A percentile compares a stretch with the other conserved stretches of the same genome.
phyloP scores from a whole-genome alignment of 2,113 vertebrate species.

The Himantopus leucocephalus region DNA sequence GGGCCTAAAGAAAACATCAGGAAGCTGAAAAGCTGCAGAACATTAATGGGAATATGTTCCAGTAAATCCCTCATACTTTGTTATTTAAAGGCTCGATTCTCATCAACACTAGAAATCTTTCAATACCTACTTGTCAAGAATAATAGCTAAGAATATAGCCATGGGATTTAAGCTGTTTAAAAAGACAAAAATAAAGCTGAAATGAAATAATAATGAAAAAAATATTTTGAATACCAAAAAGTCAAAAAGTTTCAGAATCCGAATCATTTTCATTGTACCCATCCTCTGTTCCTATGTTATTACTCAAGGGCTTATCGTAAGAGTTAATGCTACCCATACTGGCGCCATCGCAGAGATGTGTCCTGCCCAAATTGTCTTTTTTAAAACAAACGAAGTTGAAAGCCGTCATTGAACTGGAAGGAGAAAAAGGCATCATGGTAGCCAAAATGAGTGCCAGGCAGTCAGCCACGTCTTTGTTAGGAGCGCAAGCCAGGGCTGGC shows the following conservation, averaged over 20 bases:
- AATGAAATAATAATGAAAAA: not conserved
- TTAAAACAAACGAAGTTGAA: slow-evolving; percentile 91
- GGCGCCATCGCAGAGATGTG: slow-evolving; percentile 80
- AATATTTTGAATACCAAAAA: not conserved
- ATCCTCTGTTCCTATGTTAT: slow-evolving; percentile 74
- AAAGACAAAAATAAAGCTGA: not conserved
- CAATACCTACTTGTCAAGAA: not conserved
- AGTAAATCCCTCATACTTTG: slow-evolving; percentile 10
- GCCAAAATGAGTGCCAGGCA: slow-evolving; percentile 99
- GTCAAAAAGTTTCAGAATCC: slow-evolving; percentile 93
- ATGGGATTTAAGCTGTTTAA: slow-evolving; percentile 40
- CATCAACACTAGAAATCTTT: not conserved
- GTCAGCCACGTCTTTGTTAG: slow-evolving; percentile 97
- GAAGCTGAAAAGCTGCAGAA: slow-evolving; percentile 43
- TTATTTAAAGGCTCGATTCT: slow-evolving; percentile 9
- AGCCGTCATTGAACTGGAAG: slow-evolving; percentile 91
- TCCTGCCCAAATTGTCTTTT: slow-evolving; percentile 81
- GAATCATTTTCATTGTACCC: slow-evolving; percentile 91
- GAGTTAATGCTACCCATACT: slow-evolving; percentile 76
- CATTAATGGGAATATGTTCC: not conserved
- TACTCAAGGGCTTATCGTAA: slow-evolving; percentile 73
- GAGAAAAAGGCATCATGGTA: slow-evolving; percentile 99
- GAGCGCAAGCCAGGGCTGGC: slow-evolving; percentile 96
- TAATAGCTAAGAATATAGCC: not conserved
- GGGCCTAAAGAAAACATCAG: slow-evolving; percentile 55